Evolutionary conservation across 2,113 vertebrate species (phyloP), one percentile per base, ranked within the genome.

Genomic region (Cebidichthys violaceus): DNA sequence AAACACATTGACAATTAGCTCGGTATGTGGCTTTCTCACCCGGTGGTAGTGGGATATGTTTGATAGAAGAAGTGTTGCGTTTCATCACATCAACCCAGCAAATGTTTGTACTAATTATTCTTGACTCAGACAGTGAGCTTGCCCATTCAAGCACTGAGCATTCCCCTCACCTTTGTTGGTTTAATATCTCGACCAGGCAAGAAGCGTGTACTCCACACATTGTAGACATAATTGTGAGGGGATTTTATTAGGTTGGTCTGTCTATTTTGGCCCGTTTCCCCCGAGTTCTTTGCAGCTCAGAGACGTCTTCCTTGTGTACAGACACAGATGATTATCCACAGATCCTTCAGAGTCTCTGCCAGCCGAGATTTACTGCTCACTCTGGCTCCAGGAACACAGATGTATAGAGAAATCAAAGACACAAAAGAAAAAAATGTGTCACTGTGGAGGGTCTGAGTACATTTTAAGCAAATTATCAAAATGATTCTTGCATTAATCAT

Each of bases 251-350:
- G 72, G n/a, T 17, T n/a, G 31, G n/a, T 37, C 22, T 85, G 62
- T 73, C 52, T 59, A 18, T 31, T 81, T 83, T 74, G 64, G 73
- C 11, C 82, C 70, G 20, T 52, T 66, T 72, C 39, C 24, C 60
- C 29, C 43, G 29, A 80, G 33, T 72, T 81, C 74, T 77, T 84
- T 77, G 77, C n/a, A 68, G 69, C 59, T 31, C n/a, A 47, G 27
- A 69, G 59, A 81, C 20, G 50, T 82, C 71, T 62, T 61, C 22
- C 68, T 59, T 35, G 7, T 76, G 81, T 70, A 72, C 52, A 90
- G 81, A 83, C 79, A 83, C 65, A 90, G 72, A 84, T 86, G 81
- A 90, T 93, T 89, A 86, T 79, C 73, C 55, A 65, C 82, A 90
- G 82, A 79, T 86, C 82, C 9, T n/a, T 67, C 67, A 20, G 83